These are phyloP conservation scores for Smittia sp. DNA, from an alignment of 2,888 invertebrate genomes.

Conservation along the genomic window DNA sequence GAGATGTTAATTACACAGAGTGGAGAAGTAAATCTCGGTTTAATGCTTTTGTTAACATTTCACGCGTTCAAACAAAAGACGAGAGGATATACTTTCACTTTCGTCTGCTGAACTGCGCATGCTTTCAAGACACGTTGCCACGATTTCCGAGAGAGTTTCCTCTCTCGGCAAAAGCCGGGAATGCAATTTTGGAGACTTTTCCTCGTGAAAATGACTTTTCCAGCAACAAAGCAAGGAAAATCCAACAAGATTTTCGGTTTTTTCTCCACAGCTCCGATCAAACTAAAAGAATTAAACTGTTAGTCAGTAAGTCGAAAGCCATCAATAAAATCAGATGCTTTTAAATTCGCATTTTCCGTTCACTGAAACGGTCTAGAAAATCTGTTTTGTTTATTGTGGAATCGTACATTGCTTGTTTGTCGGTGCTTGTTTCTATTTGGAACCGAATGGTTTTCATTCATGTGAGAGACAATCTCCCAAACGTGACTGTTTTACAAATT, in stretches of 20 bases:
- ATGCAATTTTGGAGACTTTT: conserved; percentile 36
- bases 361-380: background rate
- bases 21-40: conserved; percentile 20
- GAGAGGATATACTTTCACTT: conserved; percentile 28
- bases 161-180: background rate
- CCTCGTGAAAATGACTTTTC: conserved; percentile 1
- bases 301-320: conserved; percentile 41
- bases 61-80: conserved; percentile 15
- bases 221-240: background rate
- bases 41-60: conserved; percentile 23
- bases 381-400: background rate
- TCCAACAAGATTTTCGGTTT: conserved; percentile 25
- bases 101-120: conserved; percentile 19
- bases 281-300: conserved; percentile 38
- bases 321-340: conserved; percentile 39
- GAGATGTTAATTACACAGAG: conserved; percentile 37
- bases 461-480: conserved; percentile 35
- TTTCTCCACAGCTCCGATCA: conserved; percentile 14
- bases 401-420: no score
- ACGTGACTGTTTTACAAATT: conserved; percentile 38
- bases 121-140: conserved; percentile 6
- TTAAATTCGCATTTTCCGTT: background rate
- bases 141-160: conserved; percentile 12
- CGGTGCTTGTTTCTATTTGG: background rate
- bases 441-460: background rate